Base-by-base conservation (phyloP, 1,140 invertebrate species). In the Drosophila ogumai region DNA sequence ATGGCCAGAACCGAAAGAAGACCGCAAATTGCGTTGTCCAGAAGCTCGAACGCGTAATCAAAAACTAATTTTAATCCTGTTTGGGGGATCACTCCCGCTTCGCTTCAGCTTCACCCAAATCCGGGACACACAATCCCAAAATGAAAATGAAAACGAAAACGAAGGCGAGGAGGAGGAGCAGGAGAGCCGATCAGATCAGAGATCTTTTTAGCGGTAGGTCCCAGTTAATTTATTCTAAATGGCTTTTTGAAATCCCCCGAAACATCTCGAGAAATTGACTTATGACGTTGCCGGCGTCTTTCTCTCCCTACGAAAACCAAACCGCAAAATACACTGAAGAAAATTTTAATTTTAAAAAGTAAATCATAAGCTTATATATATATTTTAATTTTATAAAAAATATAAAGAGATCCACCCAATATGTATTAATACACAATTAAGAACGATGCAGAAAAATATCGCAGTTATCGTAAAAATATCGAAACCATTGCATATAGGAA, bases 11-110 rank as follows among this genome's bases (percentile, higher is more conserved):
- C 72, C 68, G 74, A 74, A 49, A 60, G 34, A 31, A 59, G 76
- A 88, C 78, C 85, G 67, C 87, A 91, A 90, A 92, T 92, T 92
- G 91, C 91, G 91, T 92, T 92, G 91, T 92, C 91, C 91, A 92
- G 91, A 92, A 92, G 91, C 91, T 92, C 91, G 91, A 92, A 92
- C 91, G 91, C 91, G 91, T 92, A 92, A 92, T 92, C 91, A 92
- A 92, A 92, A 92, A 92, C 91, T 92, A 92, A 92, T 92, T 92
- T 92, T 92, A 92, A 92, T 92, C 91, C 91, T 88, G 86, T 90
- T 90, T 86, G 82, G 76, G 84, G 66, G 54, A 58, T 72, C 76
- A 84, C 71, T 79, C 80, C 65, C 65, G 40, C 63, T 43, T 50
- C 38, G 44, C 41, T 56, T 49, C 46, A 49, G 58, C 41, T 56